phyloP scores from a whole-genome alignment of 2,888 invertebrate genomes.

The Blera fallax region DNA sequence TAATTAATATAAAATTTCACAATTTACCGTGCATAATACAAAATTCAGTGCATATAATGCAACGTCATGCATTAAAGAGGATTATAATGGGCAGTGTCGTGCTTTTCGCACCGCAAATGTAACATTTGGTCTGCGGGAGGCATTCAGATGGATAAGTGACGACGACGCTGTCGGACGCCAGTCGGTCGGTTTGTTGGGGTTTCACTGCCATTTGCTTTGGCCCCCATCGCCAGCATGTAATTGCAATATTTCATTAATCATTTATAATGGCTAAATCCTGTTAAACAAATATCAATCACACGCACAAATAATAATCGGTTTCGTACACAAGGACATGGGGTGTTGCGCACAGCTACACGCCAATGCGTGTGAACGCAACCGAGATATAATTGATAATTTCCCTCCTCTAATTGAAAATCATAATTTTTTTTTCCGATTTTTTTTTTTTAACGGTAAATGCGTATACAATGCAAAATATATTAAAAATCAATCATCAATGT shows the following conservation, averaged over 20 bases:
- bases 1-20: conserved; percentile 17
- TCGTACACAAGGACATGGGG: not conserved
- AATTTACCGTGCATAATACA: no score
- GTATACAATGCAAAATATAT: conserved; percentile 60
- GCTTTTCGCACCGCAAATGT: conserved; percentile 54
- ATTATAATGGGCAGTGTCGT: conserved; percentile 37
- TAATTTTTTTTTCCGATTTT: conserved; percentile 20
- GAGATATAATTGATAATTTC: conserved; percentile 66
- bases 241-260: conserved; percentile 69
- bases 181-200: not conserved
- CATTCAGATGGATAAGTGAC: not conserved
- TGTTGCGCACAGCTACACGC: not conserved
- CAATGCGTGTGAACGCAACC: conserved; percentile 23
- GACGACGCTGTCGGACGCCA: not conserved
- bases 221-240: conserved; percentile 43
- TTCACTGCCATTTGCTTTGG: conserved; percentile 17
- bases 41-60: no score
- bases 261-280: conserved; percentile 68
- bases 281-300: conserved; percentile 72
- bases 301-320: conserved; percentile 57
- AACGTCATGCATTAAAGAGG: conserved; percentile 50
- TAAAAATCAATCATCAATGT: conserved; percentile 64
- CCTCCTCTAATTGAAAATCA: conserved; percentile 62
- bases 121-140: conserved; percentile 7
- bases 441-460: not conserved